These are phyloP conservation scores for Ibidorhyncha struthersii DNA, from an alignment of 2,113 vertebrate species.

Conservation along the genomic window DNA sequence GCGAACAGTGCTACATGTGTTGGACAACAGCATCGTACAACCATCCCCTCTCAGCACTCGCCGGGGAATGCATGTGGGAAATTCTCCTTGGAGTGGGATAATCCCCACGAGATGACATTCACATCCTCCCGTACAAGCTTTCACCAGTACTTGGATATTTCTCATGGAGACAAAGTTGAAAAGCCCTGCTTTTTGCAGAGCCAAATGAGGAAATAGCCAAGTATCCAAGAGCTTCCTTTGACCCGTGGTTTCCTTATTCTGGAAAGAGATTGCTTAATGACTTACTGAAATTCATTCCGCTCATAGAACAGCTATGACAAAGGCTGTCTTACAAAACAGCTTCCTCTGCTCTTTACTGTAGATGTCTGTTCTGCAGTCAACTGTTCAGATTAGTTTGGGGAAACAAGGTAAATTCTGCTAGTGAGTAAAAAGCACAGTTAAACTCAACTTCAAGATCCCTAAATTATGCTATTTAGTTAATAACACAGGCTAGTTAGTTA, in stretches of 20 bases:
- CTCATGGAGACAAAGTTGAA: neutral
- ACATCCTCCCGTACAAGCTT: neutral
- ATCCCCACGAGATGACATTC: neutral
- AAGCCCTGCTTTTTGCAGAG: neutral
- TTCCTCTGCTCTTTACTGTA: neutral
- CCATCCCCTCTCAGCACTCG: neutral
- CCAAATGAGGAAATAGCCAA: neutral
- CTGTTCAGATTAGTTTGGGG: neutral
- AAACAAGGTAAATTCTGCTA: neutral
- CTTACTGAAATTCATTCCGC: neutral
- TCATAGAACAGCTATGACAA: neutral
- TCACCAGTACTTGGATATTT: neutral
- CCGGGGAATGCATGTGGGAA: neutral
- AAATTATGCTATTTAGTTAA: fast-evolving
- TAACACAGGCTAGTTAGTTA: no score
- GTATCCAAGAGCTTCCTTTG: neutral
- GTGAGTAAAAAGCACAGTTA: neutral
- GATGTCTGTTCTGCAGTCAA: fast-evolving
- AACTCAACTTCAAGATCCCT: neutral
- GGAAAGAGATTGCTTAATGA: neutral
- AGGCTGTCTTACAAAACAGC: neutral
- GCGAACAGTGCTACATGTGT: neutral
- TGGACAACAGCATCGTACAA: neutral
- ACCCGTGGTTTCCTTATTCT: neutral
- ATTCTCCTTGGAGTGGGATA: neutral